Base-by-base conservation (phyloP, 2,113 vertebrate species). In the Hipposideros armiger region DNA sequence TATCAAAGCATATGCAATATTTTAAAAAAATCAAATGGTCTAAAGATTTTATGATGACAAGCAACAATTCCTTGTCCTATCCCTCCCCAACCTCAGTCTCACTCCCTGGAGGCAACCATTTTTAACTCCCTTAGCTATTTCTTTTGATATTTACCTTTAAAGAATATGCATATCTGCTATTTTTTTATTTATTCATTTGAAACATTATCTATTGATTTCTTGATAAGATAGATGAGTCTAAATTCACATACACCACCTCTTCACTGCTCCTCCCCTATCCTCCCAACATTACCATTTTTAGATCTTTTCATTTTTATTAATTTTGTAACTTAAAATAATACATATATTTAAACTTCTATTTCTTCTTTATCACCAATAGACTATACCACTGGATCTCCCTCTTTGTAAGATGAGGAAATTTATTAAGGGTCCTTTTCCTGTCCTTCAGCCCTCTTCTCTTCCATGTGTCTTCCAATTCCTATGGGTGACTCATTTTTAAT, bases 121-220 rank as follows among this genome's bases (percentile, higher is more conserved):
- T 84, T 88, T 90, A 91, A 94, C 40, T 56, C 9, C 47, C 73
- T 95, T 67, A 85, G 67, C 3, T 86, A 67, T 86, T 89, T 95
- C 19, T 89, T 85, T 81, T 70, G 52, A 47, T 80, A 73, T 20
- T 84, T 93, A 83, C 45, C 19, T 91, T 56, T 84, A 81, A 95
- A 52, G 42, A 91, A 93, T 60, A 93, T 73, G 19, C n/a, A 58
- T 77, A 90, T 52, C 14, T 56, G 45, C 2, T 52, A 69, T 19
- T 50, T 78, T 87, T 19, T 69, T 3, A 91, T 22, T 66, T 86
- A 56, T 84, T 70, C 80, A 15, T 67, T 72, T 84, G 40, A 95
- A 96, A 86, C 42, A 67, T 69, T 76, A 36, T 54, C 19, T 80
- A 77, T 5, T 87, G 54, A 86, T 74, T 85, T 85, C 47, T 36